These are phyloP conservation scores for Drosophila oshimai DNA, from an alignment of 1,140 invertebrate species.

Conservation along the genomic window DNA sequence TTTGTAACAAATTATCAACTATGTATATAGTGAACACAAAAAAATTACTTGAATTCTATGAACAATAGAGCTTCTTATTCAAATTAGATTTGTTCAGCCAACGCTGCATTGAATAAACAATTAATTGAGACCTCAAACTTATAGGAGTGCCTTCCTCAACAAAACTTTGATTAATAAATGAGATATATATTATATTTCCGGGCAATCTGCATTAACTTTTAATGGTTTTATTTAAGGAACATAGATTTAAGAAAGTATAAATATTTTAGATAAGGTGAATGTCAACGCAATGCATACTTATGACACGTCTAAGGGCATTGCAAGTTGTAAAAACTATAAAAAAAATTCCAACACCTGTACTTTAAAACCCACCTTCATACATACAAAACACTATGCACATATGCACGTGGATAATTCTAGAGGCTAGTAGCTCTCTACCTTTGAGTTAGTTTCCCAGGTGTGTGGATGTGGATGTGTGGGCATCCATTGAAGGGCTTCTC, in stretches of 20 bases:
- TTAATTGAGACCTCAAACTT: background rate
- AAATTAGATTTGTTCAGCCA: background rate
- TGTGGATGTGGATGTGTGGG: background rate
- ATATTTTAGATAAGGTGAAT: constrained; percentile 1
- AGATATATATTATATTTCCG: background rate
- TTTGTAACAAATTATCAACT: too few relatives aligned
- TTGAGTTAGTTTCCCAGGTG: constrained; percentile 6
- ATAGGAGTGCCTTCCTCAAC: constrained; percentile 7
- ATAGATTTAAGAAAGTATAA: constrained; percentile 3
- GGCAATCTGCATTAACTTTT: background rate
- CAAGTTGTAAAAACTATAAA: constrained; percentile 24
- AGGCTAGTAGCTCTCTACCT: constrained; percentile 33
- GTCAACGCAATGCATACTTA: constrained; percentile 30
- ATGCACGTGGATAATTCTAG: constrained; percentile 48
- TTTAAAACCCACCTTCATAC: background rate
- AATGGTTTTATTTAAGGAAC: background rate
- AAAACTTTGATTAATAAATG: background rate
- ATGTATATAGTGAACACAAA: too few relatives aligned
- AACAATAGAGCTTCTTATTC: background rate
- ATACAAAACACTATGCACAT: constrained; percentile 2
- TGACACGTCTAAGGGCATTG: constrained; percentile 38
- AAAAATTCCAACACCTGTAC: constrained; percentile 43
- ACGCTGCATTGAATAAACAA: constrained; percentile 14
- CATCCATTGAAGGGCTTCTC: constrained; percentile 54
- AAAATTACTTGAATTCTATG: background rate